These are phyloP conservation scores for Branchellion lobata DNA, from an alignment of 2,888 invertebrate genomes.

Conservation along the genomic window DNA sequence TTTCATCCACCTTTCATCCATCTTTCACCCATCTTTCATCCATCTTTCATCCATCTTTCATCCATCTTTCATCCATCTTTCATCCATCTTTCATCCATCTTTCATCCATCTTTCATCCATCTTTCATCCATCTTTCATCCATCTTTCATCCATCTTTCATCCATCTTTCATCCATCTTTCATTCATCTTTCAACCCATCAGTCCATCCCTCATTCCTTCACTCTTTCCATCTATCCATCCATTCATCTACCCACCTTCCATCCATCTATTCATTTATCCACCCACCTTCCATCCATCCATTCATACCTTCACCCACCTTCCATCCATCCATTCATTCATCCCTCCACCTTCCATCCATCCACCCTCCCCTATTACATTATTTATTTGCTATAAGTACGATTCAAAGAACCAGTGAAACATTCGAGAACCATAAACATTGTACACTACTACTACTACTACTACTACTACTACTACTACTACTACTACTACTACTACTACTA, in stretches of 20 bases:
- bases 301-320: neutral
- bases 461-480: constrained; percentile 35
- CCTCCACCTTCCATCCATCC: too few species aligned
- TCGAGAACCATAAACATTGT: neutral
- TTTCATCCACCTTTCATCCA: too few species aligned
- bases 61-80: neutral
- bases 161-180: neutral
- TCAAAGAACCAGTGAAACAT: neutral
- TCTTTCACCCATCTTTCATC: too few species aligned
- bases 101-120: neutral
- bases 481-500: constrained; percentile 37
- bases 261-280: too few species aligned
- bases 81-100: neutral
- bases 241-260: too few species aligned
- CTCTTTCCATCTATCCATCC: too few species aligned
- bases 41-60: neutral
- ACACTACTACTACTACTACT: constrained; percentile 38
- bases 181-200: too few species aligned
- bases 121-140: neutral
- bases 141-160: neutral
- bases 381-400: too few species aligned
- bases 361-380: too few species aligned
- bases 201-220: too few species aligned
- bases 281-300: too few species aligned
- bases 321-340: neutral